Base-by-base conservation (phyloP, 1,140 invertebrate species). In the Phortica variegata region DNA sequence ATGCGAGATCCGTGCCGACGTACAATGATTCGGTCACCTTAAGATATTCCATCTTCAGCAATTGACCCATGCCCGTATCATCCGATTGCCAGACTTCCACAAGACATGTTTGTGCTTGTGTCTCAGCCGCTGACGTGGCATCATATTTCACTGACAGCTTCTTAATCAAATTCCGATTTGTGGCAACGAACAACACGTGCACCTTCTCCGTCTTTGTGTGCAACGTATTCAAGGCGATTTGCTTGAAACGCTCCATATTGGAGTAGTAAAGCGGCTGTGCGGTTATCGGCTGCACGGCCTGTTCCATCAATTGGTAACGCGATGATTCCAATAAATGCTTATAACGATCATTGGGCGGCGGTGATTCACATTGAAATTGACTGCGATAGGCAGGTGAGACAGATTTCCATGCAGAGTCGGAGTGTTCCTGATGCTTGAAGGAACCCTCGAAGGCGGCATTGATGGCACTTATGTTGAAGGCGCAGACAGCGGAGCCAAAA, bases 401-500 rank as follows among this genome's bases (percentile, higher is more conserved):
- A 8, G 79, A 82, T 49, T 88, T 85, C 94, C 95, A 97, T 3
- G 86, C 83, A 4, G 88, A 87, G 18, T 83, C 83, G 1, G 84
- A 80, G 10, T 85, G 83, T 40, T 87, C 82, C 75, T 93, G 91
- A 55, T 89, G 84, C 60, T 94, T 94, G 77, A 94, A 97, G 1
- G 87, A 84, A 0, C 95, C 94, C 34, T 86, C 81, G 72, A 98
- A 98, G 1, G 91, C 85, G 5, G 84, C 78, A 34, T 87, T 81
- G 9, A 98, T 90, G 0, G 91, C 82, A 0, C 85, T 84, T 77
- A 96, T 84, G 65, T 89, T 93, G 79, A 91, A 98, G 1, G 89
- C 86, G 77, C 95, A 98, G 1, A 98, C 84, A 0, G 95, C 95
- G 8, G 94, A 95, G 6, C 93, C 94, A 10, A 86, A 83, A 51